Conservation (phyloP, 2,113 vertebrate species). For the Uria lomvia region DNA sequence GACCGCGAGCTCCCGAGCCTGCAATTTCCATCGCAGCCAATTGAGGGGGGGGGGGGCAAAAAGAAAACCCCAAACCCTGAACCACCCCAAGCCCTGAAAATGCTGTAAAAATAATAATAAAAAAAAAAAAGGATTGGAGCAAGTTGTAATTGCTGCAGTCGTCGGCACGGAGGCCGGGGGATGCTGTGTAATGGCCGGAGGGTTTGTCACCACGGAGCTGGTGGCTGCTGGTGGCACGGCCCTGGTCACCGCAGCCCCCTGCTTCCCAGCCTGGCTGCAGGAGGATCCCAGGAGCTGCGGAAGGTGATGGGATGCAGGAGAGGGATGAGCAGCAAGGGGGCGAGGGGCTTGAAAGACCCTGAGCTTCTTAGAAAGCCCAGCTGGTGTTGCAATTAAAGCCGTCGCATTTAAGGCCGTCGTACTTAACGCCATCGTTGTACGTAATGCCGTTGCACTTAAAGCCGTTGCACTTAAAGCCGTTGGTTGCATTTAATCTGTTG, state of each 20-base stretch:
- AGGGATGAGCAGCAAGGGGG: neutral
- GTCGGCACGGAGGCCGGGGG: rapidly evolving
- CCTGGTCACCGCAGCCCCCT: rapidly evolving
- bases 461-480: neutral
- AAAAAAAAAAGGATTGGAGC: neutral
- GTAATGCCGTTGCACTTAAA: neutral
- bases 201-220: neutral
- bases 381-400: neutral
- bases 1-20: neutral
- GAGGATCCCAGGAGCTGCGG: neutral
- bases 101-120: neutral
- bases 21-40: conserved; percentile 17
- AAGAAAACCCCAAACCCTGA: neutral
- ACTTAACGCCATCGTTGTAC: neutral
- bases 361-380: neutral
- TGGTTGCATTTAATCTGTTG: neutral
- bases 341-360: neutral
- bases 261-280: neutral
- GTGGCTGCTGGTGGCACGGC: neutral
- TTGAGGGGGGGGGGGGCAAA: neutral
- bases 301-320: neutral
- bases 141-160: neutral
- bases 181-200: neutral
- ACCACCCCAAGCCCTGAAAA: neutral
- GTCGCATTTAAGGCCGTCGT: neutral